phyloP scores from a whole-genome alignment of 2,888 invertebrate genomes.

The Netelia inedita region DNA sequence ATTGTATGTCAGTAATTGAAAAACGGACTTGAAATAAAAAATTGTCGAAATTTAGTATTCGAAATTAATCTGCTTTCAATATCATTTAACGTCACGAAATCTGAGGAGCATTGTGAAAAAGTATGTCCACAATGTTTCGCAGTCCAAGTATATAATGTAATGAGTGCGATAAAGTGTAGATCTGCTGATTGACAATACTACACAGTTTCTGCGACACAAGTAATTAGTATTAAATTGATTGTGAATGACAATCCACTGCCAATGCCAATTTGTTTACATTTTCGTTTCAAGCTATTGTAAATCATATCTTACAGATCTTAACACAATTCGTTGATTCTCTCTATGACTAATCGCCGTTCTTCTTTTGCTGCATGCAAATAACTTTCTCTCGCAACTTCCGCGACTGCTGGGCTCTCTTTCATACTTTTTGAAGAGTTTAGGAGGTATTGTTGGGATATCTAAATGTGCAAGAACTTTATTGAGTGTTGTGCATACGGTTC shows the following conservation, averaged over 20 bases:
- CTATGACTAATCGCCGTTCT: conserved; percentile 1
- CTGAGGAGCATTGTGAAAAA: too few species aligned
- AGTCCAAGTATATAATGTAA: too few species aligned
- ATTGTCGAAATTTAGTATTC: too few species aligned
- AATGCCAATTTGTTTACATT: background rate
- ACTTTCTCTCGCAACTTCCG: background rate
- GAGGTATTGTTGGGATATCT: conserved; percentile 3
- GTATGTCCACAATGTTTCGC: too few species aligned
- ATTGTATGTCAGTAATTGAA: too few species aligned
- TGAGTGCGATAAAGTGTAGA: too few species aligned
- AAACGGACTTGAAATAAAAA: too few species aligned
- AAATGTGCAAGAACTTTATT: background rate
- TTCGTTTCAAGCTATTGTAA: background rate
- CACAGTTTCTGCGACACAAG: background rate
- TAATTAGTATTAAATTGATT: background rate
- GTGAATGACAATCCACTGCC: background rate
- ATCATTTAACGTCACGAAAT: too few species aligned
- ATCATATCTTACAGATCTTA: background rate
- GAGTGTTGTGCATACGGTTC: conserved; percentile 1
- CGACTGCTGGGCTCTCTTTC: conserved; percentile 5
- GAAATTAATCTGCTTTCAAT: too few species aligned
- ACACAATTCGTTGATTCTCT: conserved; percentile 3
- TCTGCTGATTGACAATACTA: background rate
- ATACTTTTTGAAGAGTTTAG: conserved; percentile 6
- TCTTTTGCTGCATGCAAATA: conserved; percentile 5